These are phyloP conservation scores for Actenoides hombroni DNA, from an alignment of 2,113 vertebrate species.

Conservation along the genomic window DNA sequence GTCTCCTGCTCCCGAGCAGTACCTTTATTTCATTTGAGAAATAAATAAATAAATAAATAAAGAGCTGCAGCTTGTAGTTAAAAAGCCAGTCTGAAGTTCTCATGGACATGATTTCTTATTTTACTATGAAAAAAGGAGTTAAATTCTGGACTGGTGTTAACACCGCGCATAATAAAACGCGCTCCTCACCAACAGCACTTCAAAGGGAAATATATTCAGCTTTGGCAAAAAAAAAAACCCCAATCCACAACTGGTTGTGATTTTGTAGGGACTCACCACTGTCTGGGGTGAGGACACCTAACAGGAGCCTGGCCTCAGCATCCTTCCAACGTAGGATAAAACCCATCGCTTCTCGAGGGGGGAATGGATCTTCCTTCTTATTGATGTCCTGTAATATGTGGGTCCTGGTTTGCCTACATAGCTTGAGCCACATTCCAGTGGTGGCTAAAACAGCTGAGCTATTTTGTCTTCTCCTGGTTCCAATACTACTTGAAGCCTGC, in stretches of 20 bases:
- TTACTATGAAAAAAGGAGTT: conserved; percentile 12
- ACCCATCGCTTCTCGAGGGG: neutral
- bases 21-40: neutral
- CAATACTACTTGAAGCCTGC: neutral
- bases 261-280: neutral
- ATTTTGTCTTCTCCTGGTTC: neutral
- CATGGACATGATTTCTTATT: neutral
- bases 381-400: neutral
- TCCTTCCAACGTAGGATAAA: neutral
- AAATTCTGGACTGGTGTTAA: neutral
- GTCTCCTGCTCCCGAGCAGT: neutral
- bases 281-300: conserved; percentile 39
- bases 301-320: neutral
- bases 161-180: neutral
- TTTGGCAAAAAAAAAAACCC: neutral
- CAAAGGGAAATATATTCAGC: neutral
- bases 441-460: neutral
- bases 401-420: neutral
- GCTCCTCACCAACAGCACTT: neutral
- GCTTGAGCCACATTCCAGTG: neutral
- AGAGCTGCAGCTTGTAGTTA: neutral
- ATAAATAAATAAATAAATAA: neutral
- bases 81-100: neutral
- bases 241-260: neutral
- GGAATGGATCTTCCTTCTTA: neutral